Conservation (phyloP, 2,797 vertebrate species). For the Catharus ustulatus region DNA sequence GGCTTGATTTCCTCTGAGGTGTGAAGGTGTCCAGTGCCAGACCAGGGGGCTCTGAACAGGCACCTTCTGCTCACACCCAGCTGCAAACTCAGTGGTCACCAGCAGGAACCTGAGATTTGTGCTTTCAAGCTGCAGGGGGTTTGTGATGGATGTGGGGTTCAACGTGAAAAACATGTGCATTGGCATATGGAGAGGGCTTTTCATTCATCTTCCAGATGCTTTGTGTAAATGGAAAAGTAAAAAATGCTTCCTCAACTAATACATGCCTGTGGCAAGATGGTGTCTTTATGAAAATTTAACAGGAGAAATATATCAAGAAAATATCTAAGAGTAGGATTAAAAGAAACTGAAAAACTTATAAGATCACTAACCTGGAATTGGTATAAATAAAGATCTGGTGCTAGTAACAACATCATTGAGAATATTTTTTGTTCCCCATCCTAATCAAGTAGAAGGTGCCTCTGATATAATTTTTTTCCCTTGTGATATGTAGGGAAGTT, state of each 20-base stretch:
- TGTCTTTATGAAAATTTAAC: neutral
- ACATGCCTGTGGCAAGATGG: neutral
- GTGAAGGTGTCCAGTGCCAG: neutral
- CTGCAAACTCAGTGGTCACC: neutral
- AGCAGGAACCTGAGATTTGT: neutral
- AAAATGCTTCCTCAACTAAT: neutral
- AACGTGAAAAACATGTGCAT: fast-evolving
- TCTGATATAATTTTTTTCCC: neutral
- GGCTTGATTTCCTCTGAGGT: neutral
- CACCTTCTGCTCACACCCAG: neutral
- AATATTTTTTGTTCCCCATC: neutral
- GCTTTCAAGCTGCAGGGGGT: neutral
- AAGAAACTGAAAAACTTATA: neutral
- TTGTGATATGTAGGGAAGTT: neutral
- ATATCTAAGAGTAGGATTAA: neutral
- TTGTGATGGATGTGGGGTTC: neutral
- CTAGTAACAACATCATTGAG: neutral
- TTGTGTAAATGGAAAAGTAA: neutral
- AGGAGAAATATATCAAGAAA: neutral
- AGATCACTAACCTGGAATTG: neutral
- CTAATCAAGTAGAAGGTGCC: neutral
- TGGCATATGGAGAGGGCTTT: neutral
- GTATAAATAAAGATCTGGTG: neutral
- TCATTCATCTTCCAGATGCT: neutral
- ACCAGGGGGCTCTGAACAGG: neutral